Evolutionary conservation across 1,140 invertebrate genomes (phyloP).

Genomic region (Eurytemora carolleeae): DNA sequence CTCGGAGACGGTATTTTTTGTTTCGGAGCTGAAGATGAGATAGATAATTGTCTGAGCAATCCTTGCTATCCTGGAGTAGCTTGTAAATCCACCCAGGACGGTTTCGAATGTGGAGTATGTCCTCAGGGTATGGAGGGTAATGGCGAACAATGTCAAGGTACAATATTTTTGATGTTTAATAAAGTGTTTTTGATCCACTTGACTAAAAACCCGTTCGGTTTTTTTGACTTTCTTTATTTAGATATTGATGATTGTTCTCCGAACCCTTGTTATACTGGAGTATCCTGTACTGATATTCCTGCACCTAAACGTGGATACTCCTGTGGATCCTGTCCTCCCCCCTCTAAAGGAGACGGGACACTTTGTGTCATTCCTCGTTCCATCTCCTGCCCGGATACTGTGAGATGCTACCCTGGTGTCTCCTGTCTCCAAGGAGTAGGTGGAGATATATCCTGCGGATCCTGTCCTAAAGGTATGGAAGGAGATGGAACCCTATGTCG

Average conservation of each 20-base stretch:
- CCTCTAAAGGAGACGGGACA: neutral
- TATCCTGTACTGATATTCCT: neutral
- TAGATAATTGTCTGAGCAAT: neutral
- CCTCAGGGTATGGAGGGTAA: slow-evolving; percentile 13
- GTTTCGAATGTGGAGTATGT: slow-evolving; percentile 15
- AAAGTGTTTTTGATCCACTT: no score
- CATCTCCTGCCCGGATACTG: neutral
- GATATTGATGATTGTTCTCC: slow-evolving; percentile 13
- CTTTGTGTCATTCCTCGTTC: neutral
- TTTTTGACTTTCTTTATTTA: neutral
- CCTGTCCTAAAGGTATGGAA: neutral
- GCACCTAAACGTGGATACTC: neutral
- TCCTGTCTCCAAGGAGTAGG: neutral
- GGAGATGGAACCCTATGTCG: neutral
- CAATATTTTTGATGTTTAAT: no score
- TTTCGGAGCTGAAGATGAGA: no score
- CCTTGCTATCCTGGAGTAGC: neutral
- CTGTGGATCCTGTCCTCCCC: neutral
- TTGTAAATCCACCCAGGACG: neutral
- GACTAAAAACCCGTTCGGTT: no score
- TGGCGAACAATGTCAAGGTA: slow-evolving; percentile 16
- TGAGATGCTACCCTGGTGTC: neutral
- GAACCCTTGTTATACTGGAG: slow-evolving; percentile 16
- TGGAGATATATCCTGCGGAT: neutral
- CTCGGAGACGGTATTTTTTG: no score